phyloP scores from a whole-genome alignment of 2,113 vertebrate genomes.

The Pongo pygmaeus region DNA sequence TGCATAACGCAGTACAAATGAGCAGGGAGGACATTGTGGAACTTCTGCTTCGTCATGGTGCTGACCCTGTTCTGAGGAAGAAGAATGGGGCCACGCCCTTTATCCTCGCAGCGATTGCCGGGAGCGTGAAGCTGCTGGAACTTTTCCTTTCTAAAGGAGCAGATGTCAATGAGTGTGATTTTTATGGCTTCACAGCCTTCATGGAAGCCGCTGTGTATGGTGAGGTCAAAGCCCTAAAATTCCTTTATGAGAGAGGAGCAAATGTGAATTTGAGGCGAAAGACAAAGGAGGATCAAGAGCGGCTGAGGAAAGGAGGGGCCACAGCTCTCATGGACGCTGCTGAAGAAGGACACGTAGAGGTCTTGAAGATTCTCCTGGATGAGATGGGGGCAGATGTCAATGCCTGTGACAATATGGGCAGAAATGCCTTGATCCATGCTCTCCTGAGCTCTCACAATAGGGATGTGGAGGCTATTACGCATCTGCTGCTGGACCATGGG shows the following conservation, averaged over 20 bases:
- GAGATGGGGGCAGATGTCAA: constrained; percentile 81
- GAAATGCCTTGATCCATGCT: constrained; percentile 78
- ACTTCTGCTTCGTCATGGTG: constrained; percentile 78
- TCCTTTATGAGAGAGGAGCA: constrained; percentile 74
- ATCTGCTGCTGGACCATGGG: constrained; percentile 52
- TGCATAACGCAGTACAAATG: constrained; percentile 67
- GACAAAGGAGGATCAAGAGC: constrained; percentile 51
- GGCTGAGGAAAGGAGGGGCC: constrained; percentile 77
- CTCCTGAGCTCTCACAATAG: rapidly evolving
- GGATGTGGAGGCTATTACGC: rapidly evolving
- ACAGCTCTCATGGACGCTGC: constrained; percentile 85
- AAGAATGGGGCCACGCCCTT: constrained; percentile 82
- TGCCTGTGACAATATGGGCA: constrained; percentile 79
- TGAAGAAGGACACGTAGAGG: rapidly evolving
- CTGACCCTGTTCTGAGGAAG: constrained; percentile 74
- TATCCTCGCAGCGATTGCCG: constrained; percentile 67
- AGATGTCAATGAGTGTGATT: constrained; percentile 69
- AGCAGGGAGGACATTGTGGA: not conserved
- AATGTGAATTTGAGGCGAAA: constrained; percentile 78
- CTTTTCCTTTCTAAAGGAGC: constrained; percentile 70
- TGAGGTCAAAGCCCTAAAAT: constrained; percentile 65
- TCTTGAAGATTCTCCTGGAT: constrained; percentile 66
- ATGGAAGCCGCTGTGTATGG: constrained; percentile 81
- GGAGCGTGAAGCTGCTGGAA: constrained; percentile 67
- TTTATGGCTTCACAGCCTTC: constrained; percentile 84